Conservation (phyloP, 2,797 vertebrate genomes). For the Sebastes vulpes region DNA sequence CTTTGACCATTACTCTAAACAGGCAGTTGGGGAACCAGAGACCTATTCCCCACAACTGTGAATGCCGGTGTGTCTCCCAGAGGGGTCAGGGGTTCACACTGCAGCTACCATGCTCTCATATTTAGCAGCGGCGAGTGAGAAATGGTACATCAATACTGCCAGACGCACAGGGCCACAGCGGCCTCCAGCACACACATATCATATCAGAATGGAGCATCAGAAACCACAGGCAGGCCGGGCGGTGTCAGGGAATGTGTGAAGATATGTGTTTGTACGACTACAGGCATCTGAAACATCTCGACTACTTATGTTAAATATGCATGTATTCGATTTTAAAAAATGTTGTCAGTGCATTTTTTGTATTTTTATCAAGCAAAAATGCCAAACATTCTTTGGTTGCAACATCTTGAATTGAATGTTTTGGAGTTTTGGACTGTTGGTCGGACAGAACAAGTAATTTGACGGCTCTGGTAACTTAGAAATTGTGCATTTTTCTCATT, state of each 20-base stretch:
- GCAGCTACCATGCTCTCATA: conserved; percentile 63
- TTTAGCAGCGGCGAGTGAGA: conserved; percentile 71
- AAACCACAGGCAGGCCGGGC: conserved; percentile 35
- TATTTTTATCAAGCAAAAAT: background rate
- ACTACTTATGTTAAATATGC: background rate
- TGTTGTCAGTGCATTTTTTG: background rate
- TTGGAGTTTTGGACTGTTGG: background rate
- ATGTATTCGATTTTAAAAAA: conserved; percentile 7
- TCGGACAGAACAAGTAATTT: background rate
- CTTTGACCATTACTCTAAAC: conserved; percentile 80
- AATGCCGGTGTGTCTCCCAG: conserved; percentile 60
- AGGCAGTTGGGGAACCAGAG: conserved; percentile 71
- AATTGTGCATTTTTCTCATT: background rate
- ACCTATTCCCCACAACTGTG: conserved; percentile 68
- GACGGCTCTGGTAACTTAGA: background rate
- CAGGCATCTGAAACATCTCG: background rate
- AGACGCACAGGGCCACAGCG: conserved; percentile 35
- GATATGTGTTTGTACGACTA: background rate
- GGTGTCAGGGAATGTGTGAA: conserved; percentile 41
- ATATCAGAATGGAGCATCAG: conserved; percentile 34
- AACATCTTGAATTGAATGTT: background rate
- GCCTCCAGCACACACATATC: conserved; percentile 59
- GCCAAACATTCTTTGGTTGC: background rate
- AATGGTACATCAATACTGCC: conserved; percentile 73
- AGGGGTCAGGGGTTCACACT: conserved; percentile 73